Percentiles rank a stretch among this genome's conserved stretches.
Conservation (phyloP, 2,113 vertebrate genomes). For the Tricholaema leucomelas region DNA sequence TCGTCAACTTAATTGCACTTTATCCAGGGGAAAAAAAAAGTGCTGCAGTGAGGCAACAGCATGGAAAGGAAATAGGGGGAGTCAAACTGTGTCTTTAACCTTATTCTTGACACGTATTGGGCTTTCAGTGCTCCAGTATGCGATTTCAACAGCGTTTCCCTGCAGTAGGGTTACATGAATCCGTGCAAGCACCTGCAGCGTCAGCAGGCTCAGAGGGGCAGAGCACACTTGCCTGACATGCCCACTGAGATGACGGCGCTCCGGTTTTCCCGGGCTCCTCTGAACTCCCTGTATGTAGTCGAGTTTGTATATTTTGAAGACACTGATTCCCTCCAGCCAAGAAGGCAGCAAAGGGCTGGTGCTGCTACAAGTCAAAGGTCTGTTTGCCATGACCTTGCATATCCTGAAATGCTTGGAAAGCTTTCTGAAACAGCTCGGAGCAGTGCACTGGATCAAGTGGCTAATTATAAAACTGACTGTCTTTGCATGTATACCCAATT, state of each 20-base stretch:
- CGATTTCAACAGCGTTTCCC: conserved; percentile 20
- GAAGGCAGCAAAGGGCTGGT: not conserved
- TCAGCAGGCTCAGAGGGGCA: not conserved
- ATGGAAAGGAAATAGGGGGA: not conserved
- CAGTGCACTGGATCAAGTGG: not conserved
- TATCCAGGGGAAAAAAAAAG: not conserved
- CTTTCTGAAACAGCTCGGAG: not conserved
- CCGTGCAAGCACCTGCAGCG: fast-evolving
- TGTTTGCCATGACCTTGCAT: not conserved
- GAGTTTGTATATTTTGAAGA: conserved; percentile 29
- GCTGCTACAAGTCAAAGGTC: not conserved
- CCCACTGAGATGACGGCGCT: not conserved
- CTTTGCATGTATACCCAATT: not conserved
- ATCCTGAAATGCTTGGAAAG: not conserved
- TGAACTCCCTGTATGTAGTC: not conserved
- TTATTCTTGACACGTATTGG: conserved; percentile 20
- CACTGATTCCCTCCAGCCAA: not conserved
- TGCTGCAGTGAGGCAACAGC: not conserved
- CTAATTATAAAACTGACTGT: conserved; percentile 23
- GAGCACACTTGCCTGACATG: not conserved
- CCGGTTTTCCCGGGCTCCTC: not conserved
- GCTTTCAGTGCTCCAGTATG: conserved; percentile 14
- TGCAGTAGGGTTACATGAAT: not conserved
- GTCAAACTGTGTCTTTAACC: conserved; percentile 22
- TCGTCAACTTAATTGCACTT: not conserved